Base-by-base conservation (phyloP, 2,797 vertebrate species). In the Betta splendens region DNA sequence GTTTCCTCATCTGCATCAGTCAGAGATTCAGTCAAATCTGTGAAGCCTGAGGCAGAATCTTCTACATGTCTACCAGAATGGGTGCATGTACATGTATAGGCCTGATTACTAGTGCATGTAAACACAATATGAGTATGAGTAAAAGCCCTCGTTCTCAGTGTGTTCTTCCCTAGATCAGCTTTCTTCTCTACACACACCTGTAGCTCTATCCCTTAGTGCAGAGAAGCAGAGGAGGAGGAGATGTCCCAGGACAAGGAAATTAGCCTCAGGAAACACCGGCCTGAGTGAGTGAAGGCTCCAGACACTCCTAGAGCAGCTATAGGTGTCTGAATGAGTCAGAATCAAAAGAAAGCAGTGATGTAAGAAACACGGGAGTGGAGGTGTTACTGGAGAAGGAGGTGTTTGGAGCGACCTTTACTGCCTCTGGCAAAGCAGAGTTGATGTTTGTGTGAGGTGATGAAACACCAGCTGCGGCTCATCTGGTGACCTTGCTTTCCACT, bases 361-460 rank as follows among this genome's bases (percentile, higher is more conserved):
- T 29, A 43, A 55, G 47, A 69, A 46, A 54, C 43, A 50, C 10
- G 5, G 9, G 46, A 60, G 51, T 46, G 33, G 13, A 48, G 17
- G 23, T 31, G 22, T 51, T 49, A 26, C 57, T n/a, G 15, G 28
- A 57, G n/a, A 45, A 45, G 25, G 52, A 64, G 53, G 45, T 57
- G 37, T 64, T 59, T 54, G 18, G 13, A 20, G 3, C 70, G 37
- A 72, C 69, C 54, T 50, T 59, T 64, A 44, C 45, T 43, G 32
- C 25, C 55, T 60, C 29, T 32, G 44, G 57, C 2, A 10, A 47
- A 50, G 42, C 23, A 33, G 3, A 65, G 50, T 25, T 51, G 63
- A 69, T 46, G 51, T 64, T 60, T 65, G 50, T 57, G 62, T 69
- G 72, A 74, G 49, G 54, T 49, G 61, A 69, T 52, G 62, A 70